Evolutionary conservation across 2,113 vertebrate species (phyloP), one percentile per base, ranked within the genome.

Genomic region (Phasianus colchicus): DNA sequence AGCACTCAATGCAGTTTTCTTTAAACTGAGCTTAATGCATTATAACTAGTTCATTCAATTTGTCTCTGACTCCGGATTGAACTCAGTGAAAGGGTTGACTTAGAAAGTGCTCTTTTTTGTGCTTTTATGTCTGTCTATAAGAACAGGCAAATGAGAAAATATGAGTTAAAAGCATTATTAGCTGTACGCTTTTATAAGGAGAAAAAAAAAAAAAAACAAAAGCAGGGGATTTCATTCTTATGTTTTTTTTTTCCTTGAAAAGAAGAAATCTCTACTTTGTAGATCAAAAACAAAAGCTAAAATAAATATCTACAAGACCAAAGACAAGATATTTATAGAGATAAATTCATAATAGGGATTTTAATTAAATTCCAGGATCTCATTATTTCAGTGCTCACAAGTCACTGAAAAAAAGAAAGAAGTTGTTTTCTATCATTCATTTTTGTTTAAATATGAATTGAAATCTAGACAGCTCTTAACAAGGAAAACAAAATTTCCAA

Each of bases 331-430:
- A 89, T 85, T 91, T 85, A 57, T 64, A 88, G 54, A 79, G 16
- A 52, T 85, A 65, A 7, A 38, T 76, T 85, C 16, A 69, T 76
- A 89, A 95, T 16, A 88, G 4, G 16, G 3, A 76, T 76, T 93
- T 91, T 80, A 96, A 93, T 93, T 85, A 88, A 91, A 83, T 89
- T 67, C 65, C 27, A 60, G 47, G 57, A 64, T 70, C 36, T 13
- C 38, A 22, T 60, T 72, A 24, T 67, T 60, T 79, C 57, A 75
- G 29, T 32, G 10, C 4, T 91, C 34, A 71, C 42, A 89, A 71
- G 21, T 22, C 21, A 50, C 48, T 19, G 34, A 88, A 55, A 27
- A 88, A 55, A 27, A 81, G n/a, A 66, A 83, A 77, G 43, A 50
- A 12, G 16, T 45, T 91, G 29, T 48, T 89, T 32, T 60, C 75